Conservation (phyloP, 1,140 invertebrate genomes). For the Dreissena polymorpha region DNA sequence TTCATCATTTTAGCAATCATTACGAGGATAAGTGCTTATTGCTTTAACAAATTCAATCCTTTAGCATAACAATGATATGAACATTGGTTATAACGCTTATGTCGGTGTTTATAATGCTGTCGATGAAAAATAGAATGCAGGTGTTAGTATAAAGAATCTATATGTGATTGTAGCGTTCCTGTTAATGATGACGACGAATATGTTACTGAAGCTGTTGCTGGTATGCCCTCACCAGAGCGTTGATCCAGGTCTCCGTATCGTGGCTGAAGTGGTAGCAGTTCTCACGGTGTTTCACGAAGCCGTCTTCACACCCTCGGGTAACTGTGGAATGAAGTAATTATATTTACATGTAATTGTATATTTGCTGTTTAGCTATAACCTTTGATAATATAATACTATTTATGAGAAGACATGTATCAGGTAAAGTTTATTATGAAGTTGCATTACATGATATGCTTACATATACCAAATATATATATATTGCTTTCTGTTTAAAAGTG, state of each 20-base stretch:
- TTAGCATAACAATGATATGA: too few relatives aligned
- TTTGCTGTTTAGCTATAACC: background rate
- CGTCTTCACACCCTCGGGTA: background rate
- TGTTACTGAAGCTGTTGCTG: background rate
- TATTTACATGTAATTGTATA: background rate
- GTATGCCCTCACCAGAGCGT: background rate
- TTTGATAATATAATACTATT: too few relatives aligned
- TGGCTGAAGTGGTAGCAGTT: conserved; percentile 23
- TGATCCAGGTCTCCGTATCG: conserved; percentile 12
- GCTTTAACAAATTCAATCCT: too few relatives aligned
- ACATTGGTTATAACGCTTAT: too few relatives aligned
- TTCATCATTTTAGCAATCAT: too few relatives aligned
- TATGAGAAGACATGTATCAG: too few relatives aligned
- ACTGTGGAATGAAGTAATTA: conserved; percentile 1
- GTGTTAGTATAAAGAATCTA: background rate
- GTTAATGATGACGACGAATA: background rate
- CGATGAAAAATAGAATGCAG: background rate
- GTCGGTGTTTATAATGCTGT: too few relatives aligned
- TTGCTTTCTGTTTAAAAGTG: too few relatives aligned
- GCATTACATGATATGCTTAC: too few relatives aligned
- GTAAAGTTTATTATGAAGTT: too few relatives aligned
- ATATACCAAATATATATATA: too few relatives aligned
- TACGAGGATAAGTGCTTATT: too few relatives aligned
- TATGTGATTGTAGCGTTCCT: background rate
- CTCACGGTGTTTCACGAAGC: background rate